Base-by-base conservation (phyloP, 2,113 vertebrate genomes). In the Syngnathus floridae region DNA sequence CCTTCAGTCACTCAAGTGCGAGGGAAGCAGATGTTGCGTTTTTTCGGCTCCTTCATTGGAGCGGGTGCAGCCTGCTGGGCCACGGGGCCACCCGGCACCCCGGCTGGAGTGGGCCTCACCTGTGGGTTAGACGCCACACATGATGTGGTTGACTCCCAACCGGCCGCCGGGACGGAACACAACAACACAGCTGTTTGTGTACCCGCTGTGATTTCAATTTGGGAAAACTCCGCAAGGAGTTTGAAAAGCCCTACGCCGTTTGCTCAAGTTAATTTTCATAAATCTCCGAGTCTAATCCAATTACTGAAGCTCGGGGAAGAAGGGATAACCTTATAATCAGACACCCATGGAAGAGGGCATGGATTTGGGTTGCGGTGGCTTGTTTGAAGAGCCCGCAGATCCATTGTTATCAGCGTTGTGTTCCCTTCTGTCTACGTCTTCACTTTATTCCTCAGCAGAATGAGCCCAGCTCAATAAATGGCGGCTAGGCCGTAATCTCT, bases 211-310 rank as follows among this genome's bases (percentile, higher is more conserved):
- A 83, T 89, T 88, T 83, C 57, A 72, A 75, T 88, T 86, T 81
- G 74, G 26, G 48, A 74, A 82, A 90, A 88, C 75, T 83, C 74
- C 63, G 49, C 38, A 65, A 81, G 79, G 80, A 87, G 75, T 86
- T 90, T 79, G 74, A 69, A 71, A 75, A 74, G 83, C 79, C 73
- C 64, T 52, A 66, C 75, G 40, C 84, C 82, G 67, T 86, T 89
- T 85, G 82, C 85, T 58, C 77, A 87, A 91, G 87, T 90, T 91
- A 86, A 87, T 91, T 90, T 90, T 88, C 80, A 89, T 88, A 91
- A 91, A 91, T 90, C 91, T 91, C 88, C 90, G 88, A 80, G 85
- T 90, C 88, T 91, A 92, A 92, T 92, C 91, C 91, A 91, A 90
- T 92, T 92, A 91, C 80, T 48, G 74, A 75, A 87, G 87, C 84